These are phyloP conservation scores for Hippocampus mohnikei DNA, from an alignment of 2,113 vertebrate species.

Conservation along the genomic window DNA sequence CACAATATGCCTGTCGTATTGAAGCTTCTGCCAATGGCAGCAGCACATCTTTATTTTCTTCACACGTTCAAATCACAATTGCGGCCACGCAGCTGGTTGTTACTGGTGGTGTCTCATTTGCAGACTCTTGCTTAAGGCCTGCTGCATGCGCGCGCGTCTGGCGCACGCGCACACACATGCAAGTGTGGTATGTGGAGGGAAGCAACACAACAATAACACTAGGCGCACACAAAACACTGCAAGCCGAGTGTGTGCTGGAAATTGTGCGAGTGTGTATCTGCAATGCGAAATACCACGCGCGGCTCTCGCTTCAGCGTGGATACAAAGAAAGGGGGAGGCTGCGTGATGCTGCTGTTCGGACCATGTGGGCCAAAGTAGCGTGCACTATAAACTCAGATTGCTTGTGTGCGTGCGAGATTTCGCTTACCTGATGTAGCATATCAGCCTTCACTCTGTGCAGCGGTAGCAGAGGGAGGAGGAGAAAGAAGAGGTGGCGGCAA, in stretches of 20 bases:
- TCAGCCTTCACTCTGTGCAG: slow-evolving; percentile 58
- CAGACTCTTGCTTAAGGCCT: background rate
- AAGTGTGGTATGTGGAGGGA: slow-evolving; percentile 60
- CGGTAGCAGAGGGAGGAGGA: background rate
- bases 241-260: slow-evolving; percentile 8
- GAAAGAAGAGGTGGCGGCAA: slow-evolving; percentile 1
- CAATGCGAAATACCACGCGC: slow-evolving; percentile 34
- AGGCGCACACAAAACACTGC: slow-evolving; percentile 21
- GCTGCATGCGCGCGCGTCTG: background rate
- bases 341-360: slow-evolving; percentile 1
- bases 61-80: background rate
- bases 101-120: background rate
- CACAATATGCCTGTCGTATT: slow-evolving; percentile 33
- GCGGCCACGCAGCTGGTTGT: background rate
- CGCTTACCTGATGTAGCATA: slow-evolving; percentile 73
- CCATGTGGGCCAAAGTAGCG: slow-evolving; percentile 12
- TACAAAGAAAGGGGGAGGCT: slow-evolving; percentile 21
- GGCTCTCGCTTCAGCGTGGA: slow-evolving; percentile 1
- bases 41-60: slow-evolving; percentile 1
- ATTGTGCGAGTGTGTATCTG: slow-evolving; percentile 11
- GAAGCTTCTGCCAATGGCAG: background rate
- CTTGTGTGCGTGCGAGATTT: background rate
- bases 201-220: slow-evolving; percentile 49
- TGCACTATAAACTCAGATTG: slow-evolving; percentile 1
- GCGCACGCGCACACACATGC: slow-evolving; percentile 15